Percentiles rank a stretch among this genome's conserved stretches.
These are phyloP conservation scores for Romanogobio albipinnatus DNA, from an alignment of 2,113 vertebrate genomes.

Conservation along the genomic window DNA sequence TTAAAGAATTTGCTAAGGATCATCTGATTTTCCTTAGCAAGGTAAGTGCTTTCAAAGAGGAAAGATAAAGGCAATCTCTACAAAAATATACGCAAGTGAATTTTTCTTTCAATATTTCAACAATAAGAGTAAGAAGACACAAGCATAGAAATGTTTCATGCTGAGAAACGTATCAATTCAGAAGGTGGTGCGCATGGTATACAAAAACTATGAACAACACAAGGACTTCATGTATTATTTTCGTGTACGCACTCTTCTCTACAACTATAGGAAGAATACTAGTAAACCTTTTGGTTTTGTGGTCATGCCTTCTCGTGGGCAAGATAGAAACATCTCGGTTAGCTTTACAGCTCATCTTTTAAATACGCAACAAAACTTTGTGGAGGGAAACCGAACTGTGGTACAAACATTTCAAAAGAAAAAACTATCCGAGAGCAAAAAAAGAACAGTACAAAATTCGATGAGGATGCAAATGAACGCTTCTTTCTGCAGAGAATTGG, in stretches of 20 bases:
- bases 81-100: conserved; percentile 88
- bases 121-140: conserved; percentile 74
- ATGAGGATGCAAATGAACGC: conserved; percentile 84
- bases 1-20: background rate
- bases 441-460: conserved; percentile 66
- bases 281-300: conserved; percentile 92
- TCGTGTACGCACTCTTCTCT: conserved; percentile 26
- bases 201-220: conserved; percentile 53
- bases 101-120: conserved; percentile 71
- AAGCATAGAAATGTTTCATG: conserved; percentile 92
- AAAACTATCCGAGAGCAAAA: conserved; percentile 76
- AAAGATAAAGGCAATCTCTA: conserved; percentile 72
- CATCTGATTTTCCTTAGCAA: background rate
- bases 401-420: conserved; percentile 62
- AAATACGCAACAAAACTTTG: conserved; percentile 59
- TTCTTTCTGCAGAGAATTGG: conserved; percentile 98
- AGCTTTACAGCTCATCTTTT: conserved; percentile 61
- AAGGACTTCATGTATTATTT: conserved; percentile 62
- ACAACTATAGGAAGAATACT: conserved; percentile 58
- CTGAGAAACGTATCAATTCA: conserved; percentile 84
- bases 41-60: conserved; percentile 14
- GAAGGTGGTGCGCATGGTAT: conserved; percentile 77
- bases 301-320: conserved; percentile 83
- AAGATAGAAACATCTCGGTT: conserved; percentile 81
- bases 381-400: conserved; percentile 66